phyloP scores from a whole-genome alignment of 2,113 vertebrate species.

The Gymnarchus niloticus region DNA sequence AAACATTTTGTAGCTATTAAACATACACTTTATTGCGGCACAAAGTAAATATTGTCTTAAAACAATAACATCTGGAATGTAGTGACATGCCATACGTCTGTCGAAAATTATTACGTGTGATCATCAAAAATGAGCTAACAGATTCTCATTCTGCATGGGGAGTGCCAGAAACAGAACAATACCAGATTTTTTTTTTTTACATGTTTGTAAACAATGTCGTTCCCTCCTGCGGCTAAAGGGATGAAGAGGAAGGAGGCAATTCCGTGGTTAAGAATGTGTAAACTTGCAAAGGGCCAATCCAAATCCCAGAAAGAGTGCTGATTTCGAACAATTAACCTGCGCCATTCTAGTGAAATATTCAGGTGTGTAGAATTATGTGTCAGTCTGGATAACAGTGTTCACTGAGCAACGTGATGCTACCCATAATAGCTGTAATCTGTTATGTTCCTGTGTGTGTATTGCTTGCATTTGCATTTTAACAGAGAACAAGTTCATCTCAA shows the following conservation, averaged over 20 bases:
- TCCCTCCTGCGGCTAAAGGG: neutral
- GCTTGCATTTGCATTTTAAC: neutral
- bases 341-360: too few species aligned
- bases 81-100: neutral
- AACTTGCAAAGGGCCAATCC: neutral
- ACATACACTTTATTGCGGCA: slow-evolving; percentile 1
- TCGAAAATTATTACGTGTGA: neutral
- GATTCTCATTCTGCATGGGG: too few species aligned
- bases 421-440: neutral
- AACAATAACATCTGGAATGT: neutral
- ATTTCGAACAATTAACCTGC: neutral
- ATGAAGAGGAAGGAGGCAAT: neutral
- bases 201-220: too few species aligned
- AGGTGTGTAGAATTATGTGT: too few species aligned
- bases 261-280: neutral
- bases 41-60: neutral
- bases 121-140: too few species aligned
- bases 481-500: neutral
- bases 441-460: neutral
- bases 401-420: neutral
- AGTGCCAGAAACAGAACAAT: too few species aligned
- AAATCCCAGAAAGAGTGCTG: neutral
- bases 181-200: too few species aligned
- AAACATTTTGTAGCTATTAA: neutral
- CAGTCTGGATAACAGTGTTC: too few species aligned